Base-by-base conservation (phyloP, 2,888 invertebrate species). In the Amphipoea oculea region DNA sequence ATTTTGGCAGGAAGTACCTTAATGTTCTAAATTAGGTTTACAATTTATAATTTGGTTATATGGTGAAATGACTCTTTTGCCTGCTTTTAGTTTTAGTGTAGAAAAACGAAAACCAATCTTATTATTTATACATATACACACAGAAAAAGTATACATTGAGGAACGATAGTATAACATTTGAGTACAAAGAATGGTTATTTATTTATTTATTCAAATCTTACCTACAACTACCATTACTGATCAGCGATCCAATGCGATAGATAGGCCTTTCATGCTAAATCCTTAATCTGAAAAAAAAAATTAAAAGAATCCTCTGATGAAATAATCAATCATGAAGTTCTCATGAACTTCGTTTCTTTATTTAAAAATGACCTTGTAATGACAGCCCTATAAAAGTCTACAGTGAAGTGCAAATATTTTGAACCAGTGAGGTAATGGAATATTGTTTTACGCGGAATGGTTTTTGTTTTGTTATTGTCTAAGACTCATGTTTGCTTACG, bases 361-460 rank as follows among this genome's bases (percentile, higher is more conserved):
- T n/a, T n/a, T 48, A 29, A 20, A 20, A 48, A 20, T 29, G 2
- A 51, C 51, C 14, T 54, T 54, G 2, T 23, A 70, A 17, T 40
- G 57, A n/a, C 86, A 87, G n/a, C 87, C 87, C 88, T 86, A 84
- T 77, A 70, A 82, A 48, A 79, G 86, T 80, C 78, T 86, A 90
- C 90, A 88, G 48, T 83, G 82, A 84, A 90, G 87, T 88, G 90
- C 92, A 94, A 94, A 94, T 94, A 93, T 94, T 94, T 92, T 94
- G 90, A 86, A 86, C 86, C 86, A 75, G 81, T 76, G 82, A 82
- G 83, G 84, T 91, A 90, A 91, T 93, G 91, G 92, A 90, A 92
- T 91, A 91, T 91, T 91, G 86, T 92, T 92, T 89, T 91, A 88
- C 88, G 84, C 76, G 84, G 87, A 90, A 91, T 78, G 83, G 79